phyloP scores from a whole-genome alignment of 2,888 invertebrate species.

The Polietes domitor region DNA sequence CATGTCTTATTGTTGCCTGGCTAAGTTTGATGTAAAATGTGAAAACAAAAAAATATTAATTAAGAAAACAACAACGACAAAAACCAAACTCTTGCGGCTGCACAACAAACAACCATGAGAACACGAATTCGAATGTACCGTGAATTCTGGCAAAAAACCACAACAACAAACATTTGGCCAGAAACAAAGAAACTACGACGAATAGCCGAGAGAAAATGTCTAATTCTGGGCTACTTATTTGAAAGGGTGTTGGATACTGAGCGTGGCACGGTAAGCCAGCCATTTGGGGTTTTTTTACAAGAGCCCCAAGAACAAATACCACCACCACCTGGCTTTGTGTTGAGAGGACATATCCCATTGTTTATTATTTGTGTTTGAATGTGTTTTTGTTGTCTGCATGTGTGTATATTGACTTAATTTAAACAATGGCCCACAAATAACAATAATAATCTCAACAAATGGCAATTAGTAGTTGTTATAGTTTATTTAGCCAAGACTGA shows the following conservation, averaged over 20 bases:
- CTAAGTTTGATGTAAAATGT: neutral
- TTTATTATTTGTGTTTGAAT: neutral
- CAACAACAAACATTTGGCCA: constrained; percentile 13
- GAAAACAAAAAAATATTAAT: constrained; percentile 12
- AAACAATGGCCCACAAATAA: neutral
- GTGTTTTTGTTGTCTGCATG: neutral
- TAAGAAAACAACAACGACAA: constrained; percentile 3
- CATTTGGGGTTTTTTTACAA: neutral
- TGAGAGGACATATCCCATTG: neutral
- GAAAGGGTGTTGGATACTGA: constrained; percentile 19
- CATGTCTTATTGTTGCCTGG: neutral
- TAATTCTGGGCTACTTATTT: neutral
- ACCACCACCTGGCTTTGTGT: constrained; percentile 2
- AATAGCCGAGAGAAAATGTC: neutral
- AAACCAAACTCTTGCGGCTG: neutral
- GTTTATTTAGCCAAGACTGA: neutral
- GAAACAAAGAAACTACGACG: neutral
- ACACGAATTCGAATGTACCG: constrained; percentile 9
- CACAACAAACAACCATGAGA: neutral
- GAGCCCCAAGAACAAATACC: neutral
- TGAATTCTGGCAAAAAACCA: neutral
- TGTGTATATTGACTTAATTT: neutral
- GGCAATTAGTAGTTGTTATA: constrained; percentile 4
- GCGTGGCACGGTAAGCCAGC: neutral
- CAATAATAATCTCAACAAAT: neutral